Evolutionary conservation across 2,888 invertebrate species (phyloP).

Genomic region (Dynastes tityus): DNA sequence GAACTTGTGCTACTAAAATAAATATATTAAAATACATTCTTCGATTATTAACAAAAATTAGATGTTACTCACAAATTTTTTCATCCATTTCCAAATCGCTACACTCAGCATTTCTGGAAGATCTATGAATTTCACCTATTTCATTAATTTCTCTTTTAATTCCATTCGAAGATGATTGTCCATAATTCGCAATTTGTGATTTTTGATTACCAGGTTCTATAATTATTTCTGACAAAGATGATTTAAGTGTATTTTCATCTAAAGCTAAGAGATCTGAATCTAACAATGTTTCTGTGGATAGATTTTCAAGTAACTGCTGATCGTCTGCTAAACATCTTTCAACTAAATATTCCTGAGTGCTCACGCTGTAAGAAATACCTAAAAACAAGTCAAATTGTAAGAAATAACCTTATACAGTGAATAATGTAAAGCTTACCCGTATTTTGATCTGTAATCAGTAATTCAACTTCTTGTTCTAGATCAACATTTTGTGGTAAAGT

Average conservation of each 20-base stretch:
- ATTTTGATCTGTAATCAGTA: conserved; percentile 69
- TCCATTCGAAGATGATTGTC: conserved; percentile 27
- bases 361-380: conserved; percentile 60
- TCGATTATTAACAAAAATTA: conserved; percentile 7
- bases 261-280: conserved; percentile 65
- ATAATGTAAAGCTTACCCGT: conserved; percentile 59
- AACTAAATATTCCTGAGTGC: conserved; percentile 62
- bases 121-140: conserved; percentile 46
- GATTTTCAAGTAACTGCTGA: conserved; percentile 64
- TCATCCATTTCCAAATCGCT: conserved; percentile 62
- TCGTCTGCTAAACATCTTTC: conserved; percentile 65
- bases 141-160: conserved; percentile 38
- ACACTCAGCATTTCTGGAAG: conserved; percentile 52
- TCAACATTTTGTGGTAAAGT: conserved; percentile 59
- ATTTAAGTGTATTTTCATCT: conserved; percentile 66
- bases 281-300: conserved; percentile 62
- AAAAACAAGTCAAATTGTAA: conserved; percentile 15
- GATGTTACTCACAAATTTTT: conserved; percentile 62
- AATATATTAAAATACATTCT: conserved; percentile 52
- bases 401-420: neutral
- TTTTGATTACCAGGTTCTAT: conserved; percentile 49
- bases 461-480: conserved; percentile 66
- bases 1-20: conserved; percentile 65
- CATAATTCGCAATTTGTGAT: conserved; percentile 2
- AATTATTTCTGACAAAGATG: conserved; percentile 63